Base-by-base conservation (phyloP, 2,113 vertebrate genomes). In the Baryphthengus martii region DNA sequence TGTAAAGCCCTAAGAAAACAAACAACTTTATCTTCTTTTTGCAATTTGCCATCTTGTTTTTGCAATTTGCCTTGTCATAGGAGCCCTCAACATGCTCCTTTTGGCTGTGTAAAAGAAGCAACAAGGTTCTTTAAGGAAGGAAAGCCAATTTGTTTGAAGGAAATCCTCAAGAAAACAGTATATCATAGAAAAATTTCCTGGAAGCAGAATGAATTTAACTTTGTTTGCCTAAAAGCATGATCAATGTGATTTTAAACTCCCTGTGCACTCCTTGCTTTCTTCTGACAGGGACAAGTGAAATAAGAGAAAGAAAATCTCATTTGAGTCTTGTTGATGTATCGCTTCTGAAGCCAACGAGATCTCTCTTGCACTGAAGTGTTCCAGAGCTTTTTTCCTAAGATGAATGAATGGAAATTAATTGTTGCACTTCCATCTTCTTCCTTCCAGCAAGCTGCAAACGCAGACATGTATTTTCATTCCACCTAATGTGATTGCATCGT, bases 11-110 rank as follows among this genome's bases (percentile, higher is more conserved):
- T 63, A 13, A 44, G 70, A 70, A 91, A 97, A 84, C 37, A 96
- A 94, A 86, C 35, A 61, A 49, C 55, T 90, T 82, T 37, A 75
- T 95, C 86, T 94, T 94, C 45, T 62, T 73, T 74, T 85, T 78
- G 62, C 11, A 42, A 81, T 88, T 91, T 92, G 37, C 39, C 67
- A 75, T 95, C 86, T 94, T 94, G 42, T 62, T 73, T 74, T 85
- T 78, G 62, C 11, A 42, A 81, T 88, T 91, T 92, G 37, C 39
- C 67, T 94, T 96, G 47, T 89, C 49, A 58, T 50, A 42, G 63
- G 49, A 56, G 37, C 13, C 85, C 39, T 91, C 40, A 74, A 10
- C 55, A 56, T 92, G 44, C 42, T 66, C n/a, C 63, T 88, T 73
- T 71, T 76, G 31, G 40, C 15, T 81, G 39, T 49, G 31, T 11